phyloP scores from a whole-genome alignment of 2,113 vertebrate species.

The Regulus satrapa region DNA sequence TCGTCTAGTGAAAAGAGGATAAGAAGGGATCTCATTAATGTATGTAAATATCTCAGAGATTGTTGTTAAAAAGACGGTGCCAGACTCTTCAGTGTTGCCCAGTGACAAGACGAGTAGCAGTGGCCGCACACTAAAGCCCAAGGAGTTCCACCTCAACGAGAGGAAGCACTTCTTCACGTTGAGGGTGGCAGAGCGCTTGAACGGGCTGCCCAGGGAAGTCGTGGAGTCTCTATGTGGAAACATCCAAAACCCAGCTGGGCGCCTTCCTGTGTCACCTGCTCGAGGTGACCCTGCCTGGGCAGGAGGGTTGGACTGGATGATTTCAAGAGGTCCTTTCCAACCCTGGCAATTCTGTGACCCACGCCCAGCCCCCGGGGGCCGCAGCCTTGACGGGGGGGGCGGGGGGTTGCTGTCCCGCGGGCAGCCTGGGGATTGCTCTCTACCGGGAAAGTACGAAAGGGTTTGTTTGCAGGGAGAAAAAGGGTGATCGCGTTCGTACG shows the following conservation, averaged over 20 bases:
- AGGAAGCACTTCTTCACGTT: neutral
- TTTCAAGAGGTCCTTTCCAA: neutral
- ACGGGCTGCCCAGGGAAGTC: neutral
- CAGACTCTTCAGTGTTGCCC: neutral
- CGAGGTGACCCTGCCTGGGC: neutral
- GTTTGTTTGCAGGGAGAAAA: neutral
- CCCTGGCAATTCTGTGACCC: no score
- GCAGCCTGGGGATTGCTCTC: neutral
- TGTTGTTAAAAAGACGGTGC: neutral
- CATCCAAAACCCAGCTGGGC: neutral
- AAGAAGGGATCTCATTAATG: neutral
- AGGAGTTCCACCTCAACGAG: neutral
- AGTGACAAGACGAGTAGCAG: neutral
- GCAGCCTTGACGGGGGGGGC: neutral
- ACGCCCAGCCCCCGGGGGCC: rapidly evolving
- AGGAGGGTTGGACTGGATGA: neutral
- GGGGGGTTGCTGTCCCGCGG: neutral
- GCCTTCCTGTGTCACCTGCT: neutral
- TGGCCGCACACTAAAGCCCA: neutral
- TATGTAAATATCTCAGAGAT: neutral
- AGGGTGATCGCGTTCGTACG: neutral
- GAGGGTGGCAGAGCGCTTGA: neutral
- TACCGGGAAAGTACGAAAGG: neutral
- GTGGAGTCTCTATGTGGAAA: neutral
- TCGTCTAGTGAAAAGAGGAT: neutral